Percentiles rank a stretch among this genome's conserved stretches.
Evolutionary conservation across 2,888 invertebrate genomes (phyloP).

Genomic region (Himalopsyche tibetana): DNA sequence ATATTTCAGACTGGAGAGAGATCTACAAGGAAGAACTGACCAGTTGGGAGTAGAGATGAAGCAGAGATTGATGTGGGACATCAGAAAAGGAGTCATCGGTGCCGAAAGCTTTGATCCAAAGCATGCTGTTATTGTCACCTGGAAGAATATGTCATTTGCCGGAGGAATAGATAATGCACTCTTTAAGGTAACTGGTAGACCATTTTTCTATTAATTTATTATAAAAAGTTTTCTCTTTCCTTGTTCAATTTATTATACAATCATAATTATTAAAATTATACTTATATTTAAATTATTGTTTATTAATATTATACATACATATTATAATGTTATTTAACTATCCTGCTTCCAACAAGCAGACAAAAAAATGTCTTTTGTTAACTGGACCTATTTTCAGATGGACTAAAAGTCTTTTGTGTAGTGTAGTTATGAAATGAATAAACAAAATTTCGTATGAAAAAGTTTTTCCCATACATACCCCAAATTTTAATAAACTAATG

Average conservation of each 20-base stretch:
- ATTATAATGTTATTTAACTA: too few species aligned
- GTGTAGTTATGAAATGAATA: too few species aligned
- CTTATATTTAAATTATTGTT: too few species aligned
- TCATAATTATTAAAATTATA: background rate
- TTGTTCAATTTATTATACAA: background rate
- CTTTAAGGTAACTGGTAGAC: constrained; percentile 77
- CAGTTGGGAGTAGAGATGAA: constrained; percentile 90
- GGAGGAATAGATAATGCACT: constrained; percentile 90
- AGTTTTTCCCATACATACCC: too few species aligned
- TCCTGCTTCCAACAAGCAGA: too few species aligned
- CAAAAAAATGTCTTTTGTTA: too few species aligned
- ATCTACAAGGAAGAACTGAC: constrained; percentile 82
- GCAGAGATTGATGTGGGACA: constrained; percentile 91
- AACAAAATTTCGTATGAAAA: too few species aligned
- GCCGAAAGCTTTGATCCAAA: constrained; percentile 94
- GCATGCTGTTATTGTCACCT: constrained; percentile 92
- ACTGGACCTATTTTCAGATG: too few species aligned
- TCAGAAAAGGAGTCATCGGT: constrained; percentile 93
- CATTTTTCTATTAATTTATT: too few species aligned
- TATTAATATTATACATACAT: too few species aligned
- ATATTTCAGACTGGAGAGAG: constrained; percentile 84
- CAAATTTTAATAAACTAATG: too few species aligned
- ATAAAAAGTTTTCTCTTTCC: background rate
- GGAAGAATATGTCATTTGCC: constrained; percentile 96
- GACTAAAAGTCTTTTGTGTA: too few species aligned